A percentile compares a stretch with the other conserved stretches of the same genome.
phyloP scores from a whole-genome alignment of 1,140 invertebrate genomes.

The Musca domestica region DNA sequence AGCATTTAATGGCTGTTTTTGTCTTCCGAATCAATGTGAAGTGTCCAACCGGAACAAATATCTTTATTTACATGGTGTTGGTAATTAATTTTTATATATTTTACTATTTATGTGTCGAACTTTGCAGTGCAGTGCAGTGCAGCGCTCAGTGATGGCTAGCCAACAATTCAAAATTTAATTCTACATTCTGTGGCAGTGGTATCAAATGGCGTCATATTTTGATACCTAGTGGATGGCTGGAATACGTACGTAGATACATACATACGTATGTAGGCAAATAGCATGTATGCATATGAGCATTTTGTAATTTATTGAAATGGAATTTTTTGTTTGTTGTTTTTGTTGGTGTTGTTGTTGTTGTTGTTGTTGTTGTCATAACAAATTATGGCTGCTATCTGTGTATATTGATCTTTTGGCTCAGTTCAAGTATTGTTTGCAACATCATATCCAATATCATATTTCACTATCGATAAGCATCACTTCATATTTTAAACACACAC shows the following conservation, averaged over 20 bases:
- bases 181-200: no score
- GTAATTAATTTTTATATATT: no score
- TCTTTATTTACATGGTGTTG: no score
- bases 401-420: constrained; percentile 22
- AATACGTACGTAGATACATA: background rate
- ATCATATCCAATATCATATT: constrained; percentile 41
- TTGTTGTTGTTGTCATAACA: constrained; percentile 13
- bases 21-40: no score
- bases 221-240: background rate
- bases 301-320: constrained; percentile 19
- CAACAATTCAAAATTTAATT: no score
- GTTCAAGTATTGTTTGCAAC: constrained; percentile 22
- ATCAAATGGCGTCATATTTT: no score
- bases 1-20: no score
- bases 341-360: background rate
- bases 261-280: background rate
- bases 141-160: no score
- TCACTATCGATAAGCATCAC: constrained; percentile 54
- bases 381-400: constrained; percentile 20
- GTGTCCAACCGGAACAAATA: no score
- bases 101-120: no score
- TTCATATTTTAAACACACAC: constrained; percentile 45
- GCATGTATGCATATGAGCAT: background rate
- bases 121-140: no score
- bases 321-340: constrained; percentile 4